phyloP scores from a whole-genome alignment of 2,797 vertebrate genomes.

The Sebastes jordani region DNA sequence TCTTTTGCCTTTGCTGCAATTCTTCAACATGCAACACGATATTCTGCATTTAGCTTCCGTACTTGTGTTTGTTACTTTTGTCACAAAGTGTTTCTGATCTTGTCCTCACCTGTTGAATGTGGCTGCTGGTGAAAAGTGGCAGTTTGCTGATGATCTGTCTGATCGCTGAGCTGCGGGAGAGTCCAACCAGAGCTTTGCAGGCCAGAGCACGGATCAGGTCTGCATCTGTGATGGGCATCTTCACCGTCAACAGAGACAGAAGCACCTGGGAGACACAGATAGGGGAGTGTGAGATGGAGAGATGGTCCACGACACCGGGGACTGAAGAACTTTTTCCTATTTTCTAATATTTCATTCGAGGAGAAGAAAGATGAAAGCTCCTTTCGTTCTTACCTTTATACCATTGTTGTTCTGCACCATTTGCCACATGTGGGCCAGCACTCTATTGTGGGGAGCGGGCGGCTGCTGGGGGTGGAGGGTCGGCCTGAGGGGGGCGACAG shows the following conservation, averaged over 20 bases:
- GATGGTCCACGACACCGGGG: not conserved
- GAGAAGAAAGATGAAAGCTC: not conserved
- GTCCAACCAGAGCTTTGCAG: constrained; percentile 93
- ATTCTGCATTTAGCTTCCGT: not conserved
- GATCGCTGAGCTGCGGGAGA: constrained; percentile 90
- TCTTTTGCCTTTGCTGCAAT: not conserved
- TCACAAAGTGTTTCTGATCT: not conserved
- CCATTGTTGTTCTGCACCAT: constrained; percentile 97
- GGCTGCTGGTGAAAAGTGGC: constrained; percentile 94
- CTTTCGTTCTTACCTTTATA: constrained; percentile 84
- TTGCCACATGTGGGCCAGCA: constrained; percentile 95
- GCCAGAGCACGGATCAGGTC: constrained; percentile 93
- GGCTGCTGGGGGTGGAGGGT: constrained; percentile 83
- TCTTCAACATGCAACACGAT: not conserved
- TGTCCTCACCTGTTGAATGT: constrained; percentile 88
- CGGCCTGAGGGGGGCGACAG: constrained; percentile 78
- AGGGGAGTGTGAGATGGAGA: not conserved
- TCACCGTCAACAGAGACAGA: constrained; percentile 91
- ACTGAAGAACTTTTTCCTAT: fast-evolving
- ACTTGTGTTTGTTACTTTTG: not conserved
- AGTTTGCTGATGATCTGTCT: constrained; percentile 97
- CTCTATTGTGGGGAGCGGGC: constrained; percentile 85
- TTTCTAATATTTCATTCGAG: not conserved
- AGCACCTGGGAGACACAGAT: constrained; percentile 76
- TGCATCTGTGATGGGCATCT: constrained; percentile 94